Conservation (phyloP, 2,113 vertebrate genomes). For the Albula goreensis region DNA sequence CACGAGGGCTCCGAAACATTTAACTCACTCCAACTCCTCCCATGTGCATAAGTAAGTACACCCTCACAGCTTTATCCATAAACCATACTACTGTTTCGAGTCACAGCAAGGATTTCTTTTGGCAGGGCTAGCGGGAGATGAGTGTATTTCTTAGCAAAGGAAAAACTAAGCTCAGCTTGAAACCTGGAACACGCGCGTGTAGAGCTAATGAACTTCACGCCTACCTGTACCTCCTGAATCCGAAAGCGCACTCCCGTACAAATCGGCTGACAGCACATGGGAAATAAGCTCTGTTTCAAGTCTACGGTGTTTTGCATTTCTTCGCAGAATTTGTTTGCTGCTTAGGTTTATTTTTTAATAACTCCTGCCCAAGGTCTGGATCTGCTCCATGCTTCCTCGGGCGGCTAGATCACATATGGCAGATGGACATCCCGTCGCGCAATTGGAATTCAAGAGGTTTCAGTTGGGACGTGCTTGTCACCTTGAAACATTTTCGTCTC, state of each 20-base stretch:
- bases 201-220: constrained; percentile 24
- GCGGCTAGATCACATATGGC: constrained; percentile 29
- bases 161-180: constrained; percentile 48
- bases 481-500: constrained; percentile 46
- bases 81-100: constrained; percentile 38
- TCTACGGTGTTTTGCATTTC: neutral
- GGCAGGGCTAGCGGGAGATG: constrained; percentile 65
- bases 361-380: constrained; percentile 29
- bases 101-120: constrained; percentile 67
- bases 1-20: constrained; percentile 19
- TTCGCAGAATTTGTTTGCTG: constrained; percentile 15
- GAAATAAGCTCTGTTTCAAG: neutral
- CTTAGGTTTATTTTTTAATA: constrained; percentile 1
- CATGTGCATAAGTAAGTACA: neutral
- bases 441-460: constrained; percentile 51
- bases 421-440: constrained; percentile 39
- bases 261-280: constrained; percentile 1
- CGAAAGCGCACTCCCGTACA: neutral
- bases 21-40: neutral
- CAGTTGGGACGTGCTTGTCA: constrained; percentile 43
- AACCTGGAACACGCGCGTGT: constrained; percentile 35
- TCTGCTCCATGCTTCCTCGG: constrained; percentile 39
- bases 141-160: constrained; percentile 57
- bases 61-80: constrained; percentile 20
- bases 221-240: constrained; percentile 28